Base-by-base conservation (phyloP, 2,888 invertebrate species). In the Odontothrips loti region DNA sequence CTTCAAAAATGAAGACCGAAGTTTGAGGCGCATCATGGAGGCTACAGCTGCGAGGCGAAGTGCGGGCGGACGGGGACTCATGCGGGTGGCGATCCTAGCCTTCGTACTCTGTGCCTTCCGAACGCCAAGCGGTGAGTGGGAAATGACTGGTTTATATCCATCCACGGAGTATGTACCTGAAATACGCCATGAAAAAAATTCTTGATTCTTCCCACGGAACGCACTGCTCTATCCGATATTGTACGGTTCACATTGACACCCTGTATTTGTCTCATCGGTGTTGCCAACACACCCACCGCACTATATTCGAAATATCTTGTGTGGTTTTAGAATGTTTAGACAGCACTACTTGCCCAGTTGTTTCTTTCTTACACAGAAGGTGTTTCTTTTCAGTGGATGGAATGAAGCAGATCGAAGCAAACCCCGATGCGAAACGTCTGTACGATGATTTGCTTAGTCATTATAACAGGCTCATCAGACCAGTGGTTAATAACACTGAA, bases 371-470 rank as follows among this genome's bases (percentile, higher is more conserved):
- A 51, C 51, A 10, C 20, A 51, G 20, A 10, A 51, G 1, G 68
- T 27, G 27, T 27, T 23, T n/a, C 15, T 75, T 75, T 75, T 8
- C 68, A 75, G 68, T 75, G 68, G 68, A 75, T 12, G 88, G 87
- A 82, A 85, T 87, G 80, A 88, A 88, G 84, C 87, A 87, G 83
- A 87, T 90, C 83, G 95, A 96, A 88, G 96, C 95, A 0, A 97
- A 97, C 88, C 96, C 97, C 20, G 96, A 97, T 86, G 96, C 98
- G 0, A 97, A 98, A 87, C 90, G 98, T 43, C 91, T 99, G 0
- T 99, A 98, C 87, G 98, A 99, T 87, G 98, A 99, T 87, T 90
- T 99, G 80, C 91, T 99, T 80, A 95, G 96, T 86, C 96, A 97
- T 88, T 98, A 98, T 88, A 99, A 99, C 88, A 92, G 97, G 79